phyloP scores from a whole-genome alignment of 2,113 vertebrate species.

The Mixornis gularis region DNA sequence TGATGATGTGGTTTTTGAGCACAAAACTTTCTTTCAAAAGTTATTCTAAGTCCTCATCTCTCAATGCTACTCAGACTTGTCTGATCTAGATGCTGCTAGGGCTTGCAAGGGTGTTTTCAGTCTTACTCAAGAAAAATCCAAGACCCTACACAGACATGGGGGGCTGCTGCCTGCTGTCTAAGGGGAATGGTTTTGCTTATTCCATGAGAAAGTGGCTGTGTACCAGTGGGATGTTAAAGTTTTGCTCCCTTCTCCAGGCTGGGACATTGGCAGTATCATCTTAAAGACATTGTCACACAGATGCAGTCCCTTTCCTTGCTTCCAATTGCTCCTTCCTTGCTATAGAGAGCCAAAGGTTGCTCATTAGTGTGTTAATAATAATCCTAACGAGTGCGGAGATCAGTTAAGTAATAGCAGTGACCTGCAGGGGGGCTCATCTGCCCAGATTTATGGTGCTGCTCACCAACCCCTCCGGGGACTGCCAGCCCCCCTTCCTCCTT shows the following conservation, averaged over 20 bases:
- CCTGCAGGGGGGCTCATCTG: conserved; percentile 31
- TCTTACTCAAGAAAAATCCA: neutral
- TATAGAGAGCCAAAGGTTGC: neutral
- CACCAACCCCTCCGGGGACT: neutral
- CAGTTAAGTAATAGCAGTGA: conserved; percentile 13
- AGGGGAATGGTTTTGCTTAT: neutral
- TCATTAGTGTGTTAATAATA: neutral
- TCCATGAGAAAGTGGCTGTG: neutral
- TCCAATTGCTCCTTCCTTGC: rapidly evolving
- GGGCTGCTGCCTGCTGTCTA: neutral
- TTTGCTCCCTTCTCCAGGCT: neutral
- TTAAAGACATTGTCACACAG: rapidly evolving
- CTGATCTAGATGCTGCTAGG: neutral
- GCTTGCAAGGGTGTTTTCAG: neutral
- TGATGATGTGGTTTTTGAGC: neutral
- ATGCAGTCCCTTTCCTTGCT: neutral
- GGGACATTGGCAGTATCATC: neutral
- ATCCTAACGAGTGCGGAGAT: neutral
- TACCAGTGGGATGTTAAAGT: neutral
- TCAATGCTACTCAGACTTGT: neutral
- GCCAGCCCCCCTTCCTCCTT: neutral
- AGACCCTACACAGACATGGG: rapidly evolving
- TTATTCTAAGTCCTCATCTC: neutral
- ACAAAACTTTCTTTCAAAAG: neutral
- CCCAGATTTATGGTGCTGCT: neutral